Base-by-base conservation (phyloP, 2,113 vertebrate genomes). In the Caretta caretta region DNA sequence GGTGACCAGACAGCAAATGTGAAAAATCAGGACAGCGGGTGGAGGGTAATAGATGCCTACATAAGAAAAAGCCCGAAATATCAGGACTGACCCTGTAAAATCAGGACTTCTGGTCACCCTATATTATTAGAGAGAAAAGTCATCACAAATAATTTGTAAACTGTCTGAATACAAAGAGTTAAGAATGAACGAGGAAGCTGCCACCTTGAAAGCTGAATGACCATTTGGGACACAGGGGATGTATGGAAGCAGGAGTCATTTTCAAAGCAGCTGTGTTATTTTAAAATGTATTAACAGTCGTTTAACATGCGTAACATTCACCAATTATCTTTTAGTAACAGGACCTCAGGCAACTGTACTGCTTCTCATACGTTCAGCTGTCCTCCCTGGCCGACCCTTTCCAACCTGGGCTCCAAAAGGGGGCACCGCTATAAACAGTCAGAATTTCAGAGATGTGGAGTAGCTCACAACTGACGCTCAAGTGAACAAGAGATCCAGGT, bases 381-480 rank as follows among this genome's bases (percentile, higher is more conserved):
- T 35, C 6, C n/a, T 10, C 59, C 69, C 25, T 46, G 75, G 42
- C 75, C 75, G 14, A 25, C 13, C 8, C 51, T 25, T 86, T 53
- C 49, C 27, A 10, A 6, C 31, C 56, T 76, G 25, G 35, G 24
- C 42, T 69, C 65, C 38, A 11, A 75, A 49, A 86, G n/a, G 35
- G 14, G 11, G 14, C 25, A 35, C 10, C 10, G 5, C 35, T 35
- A 25, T 24, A 14, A 42, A 62, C 11, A 29, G 50, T 22, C 25
- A 7, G 0, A 1, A 2, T 0, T 4, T 31, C 19, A n/a, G 80
- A 87, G 75, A 48, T 19, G 11, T 11, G 0, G 0, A n/a, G 56
- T 38, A n/a, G 24, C 59, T 42, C 9, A 31, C 19, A 38, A 38
- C 3, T 38, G 48, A 9, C 35, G 6, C 49, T 7, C 16, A 8